Base-by-base conservation (phyloP, 2,113 vertebrate genomes). In the Tamias sibiricus region DNA sequence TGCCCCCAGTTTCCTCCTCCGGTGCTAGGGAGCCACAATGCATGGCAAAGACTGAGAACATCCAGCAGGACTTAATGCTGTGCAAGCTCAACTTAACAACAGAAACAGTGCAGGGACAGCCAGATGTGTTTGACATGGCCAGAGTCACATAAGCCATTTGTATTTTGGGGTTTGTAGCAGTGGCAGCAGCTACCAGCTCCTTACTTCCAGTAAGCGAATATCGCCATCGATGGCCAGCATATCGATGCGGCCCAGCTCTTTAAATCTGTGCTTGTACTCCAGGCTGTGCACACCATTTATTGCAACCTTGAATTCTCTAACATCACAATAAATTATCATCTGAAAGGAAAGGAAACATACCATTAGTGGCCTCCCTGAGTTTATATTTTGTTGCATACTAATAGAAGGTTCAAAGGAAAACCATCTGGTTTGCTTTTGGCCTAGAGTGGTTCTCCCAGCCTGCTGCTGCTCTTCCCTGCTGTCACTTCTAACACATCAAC, bases 231-330 rank as follows among this genome's bases (percentile, higher is more conserved):
- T 85, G 93, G 99, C 99, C 95, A 99, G 93, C 30, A 95, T 40
- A 3, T 98, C 92, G 47, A 99, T 98, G 8, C 97, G 97, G 82
- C 77, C 98, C 26, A 99, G 99, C 35, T 99, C 99, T 97, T 99
- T 99, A 77, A 99, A 99, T n/a, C 99, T 98, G 98, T 99, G 99
- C 81, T 98, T 99, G 98, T 99, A 99, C 80, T 99, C 98, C 95
- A 99, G 96, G 92, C 97, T 98, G 97, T 99, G 99, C 32, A 97
- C 80, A 0, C 99, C 99, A 20, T 99, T 99, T 10, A 99, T 68
- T 0, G 99, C 99, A 16, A 99, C 98, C 85, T 98, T 99, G 98
- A 99, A 99, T 74, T 99, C 98, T 57, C 98, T 98, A 6, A 96
- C 37, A 2, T 99, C 98, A 40, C 99, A 99, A 35, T 98, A 98